Base-by-base conservation (phyloP, 2,113 vertebrate genomes). In the rat (Rattus norvegicus) region DNA sequence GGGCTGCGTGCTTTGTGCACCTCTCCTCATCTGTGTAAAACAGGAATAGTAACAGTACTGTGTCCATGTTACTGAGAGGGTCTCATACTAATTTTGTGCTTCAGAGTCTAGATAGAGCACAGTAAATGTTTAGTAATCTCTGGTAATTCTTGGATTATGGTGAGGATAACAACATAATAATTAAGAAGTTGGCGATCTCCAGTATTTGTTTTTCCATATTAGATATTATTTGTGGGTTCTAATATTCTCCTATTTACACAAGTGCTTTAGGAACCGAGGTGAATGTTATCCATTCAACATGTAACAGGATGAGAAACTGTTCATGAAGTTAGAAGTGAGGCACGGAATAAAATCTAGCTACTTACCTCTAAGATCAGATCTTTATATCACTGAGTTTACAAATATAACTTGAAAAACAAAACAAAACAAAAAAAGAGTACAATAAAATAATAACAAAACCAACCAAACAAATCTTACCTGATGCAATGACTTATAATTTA, bases 231-330 rank as follows among this genome's bases (percentile, higher is more conserved):
- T 98, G 95, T 80, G 6, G 61, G 97, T 97, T 97, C 67, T 97
- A 92, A 90, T 94, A 88, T 84, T 98, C 97, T 96, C 80, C 30
- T 70, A 80, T 97, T 98, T 96, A 94, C 84, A 94, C 97, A 98
- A 97, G 72, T 88, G 36, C 95, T 93, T 97, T 97, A 98, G 92
- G 56, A 95, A 96, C 54, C 85, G 92, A 88, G 97, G 95, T 96
- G 83, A 97, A 97, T 98, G 43, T 84, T 56, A n/a, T 61, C 22
- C 26, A 96, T 56, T 4, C 47, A 83, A 93, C 1, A 47, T 85
- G 39, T 14, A 92, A 39, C 5, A 84, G 67, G n/a, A 81, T 24
- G 84, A n/a, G 7, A 85, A 86, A 26, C 2, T 24, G 91, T 12
- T 20, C 43, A 67, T 70, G 94, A 47, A 17, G 10, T 14, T 75